Base-by-base conservation (phyloP, 2,797 vertebrate species). In the Cephalopachus bancanus region DNA sequence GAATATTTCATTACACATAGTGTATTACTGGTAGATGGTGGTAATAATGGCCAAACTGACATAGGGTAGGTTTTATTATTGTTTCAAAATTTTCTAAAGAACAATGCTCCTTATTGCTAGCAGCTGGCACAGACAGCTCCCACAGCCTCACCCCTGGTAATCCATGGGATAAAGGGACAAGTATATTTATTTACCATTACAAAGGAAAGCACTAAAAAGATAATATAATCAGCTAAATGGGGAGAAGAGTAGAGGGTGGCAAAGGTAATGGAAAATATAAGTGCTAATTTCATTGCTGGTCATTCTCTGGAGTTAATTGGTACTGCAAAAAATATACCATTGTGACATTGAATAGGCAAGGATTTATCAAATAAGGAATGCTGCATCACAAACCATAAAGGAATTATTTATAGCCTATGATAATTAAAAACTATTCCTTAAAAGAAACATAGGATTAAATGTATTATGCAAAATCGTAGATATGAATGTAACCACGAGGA, bases 341-440 rank as follows among this genome's bases (percentile, higher is more conserved):
- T 72, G 55, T 78, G 64, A 87, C 16, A 88, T 33, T 62, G 86
- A 83, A 19, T 28, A 78, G 83, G 57, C n/a, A 74, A 93, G 30
- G 44, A 94, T 93, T 94, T 91, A 86, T 94, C 91, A 74, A 71
- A 59, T 57, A 87, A 87, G 26, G 30, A 89, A 44, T 44, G 30
- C 44, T 64, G 55, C 15, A 64, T 33, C 33, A 92, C 33, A 90
- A 79, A 69, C 28, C 19, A 75, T 64, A 94, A 86, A 93, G 33
- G 62, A 74, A 88, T 71, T 62, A 89, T 92, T 92, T 92, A 81
- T 60, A 91, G 51, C 22, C 59, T 51, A 12, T 55, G 83, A 91
- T 65, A 76, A 92, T 88, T 93, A n/a, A 28, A 57, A 89, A 60
- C 28, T 30, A 6, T 71, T 71, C 67, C 79, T 95, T 78, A 28